A percentile compares a stretch with the other conserved stretches of the same genome.
These are phyloP conservation scores for Cyclargus thomasi DNA, from an alignment of 1,140 invertebrate species.

Conservation along the genomic window DNA sequence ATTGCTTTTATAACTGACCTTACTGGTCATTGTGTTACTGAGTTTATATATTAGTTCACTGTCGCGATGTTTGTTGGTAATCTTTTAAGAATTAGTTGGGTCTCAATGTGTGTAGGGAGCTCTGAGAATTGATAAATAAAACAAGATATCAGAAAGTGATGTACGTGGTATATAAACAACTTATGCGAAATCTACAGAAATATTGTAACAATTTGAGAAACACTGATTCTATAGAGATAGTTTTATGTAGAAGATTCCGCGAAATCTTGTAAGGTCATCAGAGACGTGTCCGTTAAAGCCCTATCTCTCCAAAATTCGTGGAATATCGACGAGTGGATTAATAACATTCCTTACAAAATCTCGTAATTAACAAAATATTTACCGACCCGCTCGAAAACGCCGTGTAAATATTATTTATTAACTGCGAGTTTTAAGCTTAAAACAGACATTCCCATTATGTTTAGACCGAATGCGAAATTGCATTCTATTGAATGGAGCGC, in stretches of 20 bases:
- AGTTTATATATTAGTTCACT: too few relatives aligned
- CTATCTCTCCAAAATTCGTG: background rate
- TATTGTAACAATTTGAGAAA: too few relatives aligned
- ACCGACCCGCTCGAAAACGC: constrained; percentile 6
- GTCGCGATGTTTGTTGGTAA: too few relatives aligned
- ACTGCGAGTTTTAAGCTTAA: constrained; percentile 25
- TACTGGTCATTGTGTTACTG: too few relatives aligned
- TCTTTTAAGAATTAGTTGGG: too few relatives aligned
- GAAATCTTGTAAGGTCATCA: background rate
- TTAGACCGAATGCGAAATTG: constrained; percentile 29
- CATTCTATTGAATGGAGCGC: constrained; percentile 15
- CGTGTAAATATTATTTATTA: constrained; percentile 18
- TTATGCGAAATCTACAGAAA: too few relatives aligned
- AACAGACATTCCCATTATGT: constrained; percentile 37
- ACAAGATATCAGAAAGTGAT: too few relatives aligned
- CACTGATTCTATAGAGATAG: too few relatives aligned
- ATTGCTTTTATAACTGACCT: background rate
- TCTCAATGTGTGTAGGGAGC: too few relatives aligned
- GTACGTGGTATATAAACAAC: too few relatives aligned
- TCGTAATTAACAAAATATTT: background rate
- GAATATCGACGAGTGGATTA: background rate
- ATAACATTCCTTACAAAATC: background rate
- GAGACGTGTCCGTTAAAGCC: background rate
- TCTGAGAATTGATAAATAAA: too few relatives aligned
- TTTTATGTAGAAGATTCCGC: background rate